Percentiles rank a stretch among this genome's conserved stretches.
phyloP scores from a whole-genome alignment of 2,888 invertebrate genomes.

The Dryomyza anilis region DNA sequence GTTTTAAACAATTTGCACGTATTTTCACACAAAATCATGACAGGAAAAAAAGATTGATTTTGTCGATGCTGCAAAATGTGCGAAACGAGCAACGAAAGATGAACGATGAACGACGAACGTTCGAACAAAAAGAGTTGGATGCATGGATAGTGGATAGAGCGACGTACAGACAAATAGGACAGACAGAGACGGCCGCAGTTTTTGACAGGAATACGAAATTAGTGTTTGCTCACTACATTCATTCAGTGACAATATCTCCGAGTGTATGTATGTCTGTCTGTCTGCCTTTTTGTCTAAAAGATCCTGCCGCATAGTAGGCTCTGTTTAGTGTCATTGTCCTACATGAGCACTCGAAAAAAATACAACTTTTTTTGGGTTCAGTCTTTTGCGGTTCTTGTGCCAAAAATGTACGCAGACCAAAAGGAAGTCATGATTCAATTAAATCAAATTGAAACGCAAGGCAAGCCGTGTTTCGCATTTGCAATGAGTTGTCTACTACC shows the following conservation, averaged over 20 bases:
- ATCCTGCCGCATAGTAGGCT: conserved; percentile 1
- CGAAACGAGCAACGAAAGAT: not conserved
- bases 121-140: not conserved
- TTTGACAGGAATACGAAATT: conserved; percentile 25
- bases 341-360: not conserved
- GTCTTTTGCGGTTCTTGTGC: not conserved
- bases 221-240: not conserved
- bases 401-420: not conserved
- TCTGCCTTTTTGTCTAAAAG: not conserved
- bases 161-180: not conserved
- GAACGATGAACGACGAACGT: not conserved
- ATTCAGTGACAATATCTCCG: not conserved
- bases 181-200: not conserved
- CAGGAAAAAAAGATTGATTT: not conserved
- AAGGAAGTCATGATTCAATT: conserved; percentile 56
- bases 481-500: no score
- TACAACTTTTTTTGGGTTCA: not conserved
- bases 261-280: conserved; percentile 4
- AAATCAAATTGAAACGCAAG: conserved; percentile 58
- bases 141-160: not conserved
- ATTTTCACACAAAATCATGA: conserved; percentile 5
- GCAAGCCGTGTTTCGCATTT: conserved; percentile 51
- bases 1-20: conserved; percentile 26
- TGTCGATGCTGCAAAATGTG: conserved; percentile 11
- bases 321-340: conserved; percentile 21